Base-by-base conservation (phyloP, 2,888 invertebrate genomes). In the Tiliacea aurago region DNA sequence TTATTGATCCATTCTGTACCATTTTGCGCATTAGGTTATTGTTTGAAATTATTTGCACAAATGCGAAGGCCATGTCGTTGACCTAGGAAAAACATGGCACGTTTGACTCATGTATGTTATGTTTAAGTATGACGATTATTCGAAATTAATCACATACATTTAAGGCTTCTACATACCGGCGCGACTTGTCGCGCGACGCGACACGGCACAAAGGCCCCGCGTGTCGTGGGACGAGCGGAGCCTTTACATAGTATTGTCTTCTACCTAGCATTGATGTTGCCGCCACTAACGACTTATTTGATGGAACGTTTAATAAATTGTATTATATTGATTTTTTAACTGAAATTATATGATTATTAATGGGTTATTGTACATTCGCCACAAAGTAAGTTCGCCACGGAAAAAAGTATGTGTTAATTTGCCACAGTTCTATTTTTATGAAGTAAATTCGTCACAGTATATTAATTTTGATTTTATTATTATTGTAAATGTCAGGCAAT, bases 41-140 rank as follows among this genome's bases (percentile, higher is more conserved):
- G 5, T 55, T 56, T 43, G 37, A 37, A 59, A 15, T 56, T 80
- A 66, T 80, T 76, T 78, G 23, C 75, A 70, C 81, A 64, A 64
- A 47, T 61, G 49, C 20, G 18, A 64, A 62, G 47, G 51, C 49
- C 43, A 65, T 64, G 82, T 73, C 80, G 43, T 61, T 77, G 78
- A 83, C 78, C 72, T 63, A 37, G 41, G 65, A 83, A 83, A 75
- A 73, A 70, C 69, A 62, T 18, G 18, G 20, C 49, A 49, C 41
- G 43, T 47, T 43, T 37, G 41, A 55, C 53, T 73, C 9, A 53
- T 62, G 33, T 51, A 33, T 37, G 33, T 61, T 23, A 47, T 59
- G n/a, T n/a, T n/a, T n/a, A n/a, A n/a, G 64, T 69, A 61, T 51
- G 23, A 45, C 23, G 47, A 51, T 33, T 47, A 55, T 59, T 45